Percentiles rank a stretch among this genome's conserved stretches.
phyloP scores from a whole-genome alignment of 2,113 vertebrate species.

The Cynoglossus semilaevis region DNA sequence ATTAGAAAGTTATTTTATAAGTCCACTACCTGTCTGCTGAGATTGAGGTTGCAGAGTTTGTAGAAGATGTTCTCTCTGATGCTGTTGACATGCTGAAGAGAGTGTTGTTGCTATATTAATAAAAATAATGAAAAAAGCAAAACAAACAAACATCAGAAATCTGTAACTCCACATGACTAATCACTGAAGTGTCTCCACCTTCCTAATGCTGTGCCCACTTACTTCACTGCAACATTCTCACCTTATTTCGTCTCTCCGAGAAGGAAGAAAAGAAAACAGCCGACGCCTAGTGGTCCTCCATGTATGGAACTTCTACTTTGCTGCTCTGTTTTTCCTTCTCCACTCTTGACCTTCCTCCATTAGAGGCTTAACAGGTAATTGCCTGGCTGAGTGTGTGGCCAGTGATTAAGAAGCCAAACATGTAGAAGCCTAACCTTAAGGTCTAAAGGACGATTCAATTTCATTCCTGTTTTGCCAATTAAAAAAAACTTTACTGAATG shows the following conservation, averaged over 20 bases:
- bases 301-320: neutral
- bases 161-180: no score
- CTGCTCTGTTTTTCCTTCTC: constrained; percentile 2
- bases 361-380: constrained; percentile 57
- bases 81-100: constrained; percentile 57
- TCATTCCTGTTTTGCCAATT: neutral
- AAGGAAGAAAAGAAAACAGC: neutral
- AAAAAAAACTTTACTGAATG: no score
- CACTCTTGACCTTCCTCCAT: constrained; percentile 33
- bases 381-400: constrained; percentile 35
- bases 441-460: neutral
- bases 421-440: constrained; percentile 18
- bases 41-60: constrained; percentile 26
- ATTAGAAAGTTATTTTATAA: neutral
- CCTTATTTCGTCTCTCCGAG: constrained; percentile 22
- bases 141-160: no score
- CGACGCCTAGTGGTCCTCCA: no score
- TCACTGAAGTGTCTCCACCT: no score
- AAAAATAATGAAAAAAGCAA: no score
- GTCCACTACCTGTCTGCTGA: constrained; percentile 41
- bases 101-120: no score
- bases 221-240: constrained; percentile 17
- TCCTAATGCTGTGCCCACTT: no score
- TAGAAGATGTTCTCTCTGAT: constrained; percentile 41
- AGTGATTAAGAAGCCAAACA: constrained; percentile 48